phyloP scores from a whole-genome alignment of 2,888 invertebrate genomes.

The Parochlus steinenii region DNA sequence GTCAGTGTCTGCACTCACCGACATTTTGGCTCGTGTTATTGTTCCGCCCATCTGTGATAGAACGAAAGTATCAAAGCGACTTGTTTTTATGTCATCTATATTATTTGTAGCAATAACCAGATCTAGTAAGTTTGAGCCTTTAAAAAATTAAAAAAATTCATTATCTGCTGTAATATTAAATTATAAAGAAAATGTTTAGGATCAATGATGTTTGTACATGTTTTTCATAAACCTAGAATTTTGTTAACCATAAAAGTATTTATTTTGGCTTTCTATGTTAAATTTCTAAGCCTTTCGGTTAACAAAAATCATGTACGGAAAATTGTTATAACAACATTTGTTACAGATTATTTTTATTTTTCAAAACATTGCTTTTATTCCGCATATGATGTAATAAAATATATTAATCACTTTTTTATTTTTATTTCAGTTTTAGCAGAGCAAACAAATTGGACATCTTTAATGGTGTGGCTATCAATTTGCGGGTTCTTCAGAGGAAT shows the following conservation, averaged over 20 bases:
- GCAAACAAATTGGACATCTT: conserved; percentile 49
- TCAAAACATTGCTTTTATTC: background rate
- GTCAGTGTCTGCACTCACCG: conserved; percentile 57
- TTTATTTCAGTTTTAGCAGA: conserved; percentile 48
- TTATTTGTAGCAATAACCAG: conserved; percentile 53
- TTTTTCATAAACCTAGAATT: background rate
- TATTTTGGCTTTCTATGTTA: too few relatives aligned
- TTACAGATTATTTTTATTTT: background rate
- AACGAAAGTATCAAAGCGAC: conserved; percentile 46
- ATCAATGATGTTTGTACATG: background rate
- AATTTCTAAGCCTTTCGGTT: too few relatives aligned
- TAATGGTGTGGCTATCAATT: conserved; percentile 53
- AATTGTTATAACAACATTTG: too few relatives aligned
- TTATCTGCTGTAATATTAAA: conserved; percentile 9
- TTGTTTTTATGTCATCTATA: conserved; percentile 52
- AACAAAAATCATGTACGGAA: too few relatives aligned
- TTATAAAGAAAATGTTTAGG: background rate
- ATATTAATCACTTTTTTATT: background rate
- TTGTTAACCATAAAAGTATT: too few relatives aligned
- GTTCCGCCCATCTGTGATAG: conserved; percentile 60
- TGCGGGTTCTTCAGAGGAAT: conserved; percentile 66
- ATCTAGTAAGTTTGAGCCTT: conserved; percentile 41
- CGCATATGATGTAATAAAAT: background rate
- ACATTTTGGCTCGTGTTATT: conserved; percentile 53
- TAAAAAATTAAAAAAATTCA: conserved; percentile 4